A percentile compares a stretch with the other conserved stretches of the same genome.
phyloP scores from a whole-genome alignment of 2,888 invertebrate species.

The Diaphora mendica region DNA sequence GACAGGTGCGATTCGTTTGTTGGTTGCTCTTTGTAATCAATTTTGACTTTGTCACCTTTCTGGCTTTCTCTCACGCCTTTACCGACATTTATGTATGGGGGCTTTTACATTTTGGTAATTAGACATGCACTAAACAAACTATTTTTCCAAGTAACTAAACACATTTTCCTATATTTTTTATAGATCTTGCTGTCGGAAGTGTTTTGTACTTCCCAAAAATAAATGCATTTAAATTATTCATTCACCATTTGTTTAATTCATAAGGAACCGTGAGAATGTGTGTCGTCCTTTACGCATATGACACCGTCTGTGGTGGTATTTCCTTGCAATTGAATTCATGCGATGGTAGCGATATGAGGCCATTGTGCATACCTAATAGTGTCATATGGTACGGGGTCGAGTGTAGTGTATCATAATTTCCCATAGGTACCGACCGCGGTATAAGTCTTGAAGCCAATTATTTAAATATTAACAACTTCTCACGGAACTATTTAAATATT shows the following conservation, averaged over 20 bases:
- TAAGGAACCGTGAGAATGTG: slow-evolving; percentile 73
- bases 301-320: slow-evolving; percentile 67
- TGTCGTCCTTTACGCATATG: slow-evolving; percentile 70
- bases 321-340: slow-evolving; percentile 83
- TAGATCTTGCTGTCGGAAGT: background rate
- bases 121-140: background rate
- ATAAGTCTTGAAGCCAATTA: slow-evolving; percentile 43
- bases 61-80: slow-evolving; percentile 64
- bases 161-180: background rate
- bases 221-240: slow-evolving; percentile 23
- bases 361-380: slow-evolving; percentile 77
- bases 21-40: slow-evolving; percentile 62
- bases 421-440: slow-evolving; percentile 59
- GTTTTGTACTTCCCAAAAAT: slow-evolving; percentile 5
- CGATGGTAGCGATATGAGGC: slow-evolving; percentile 79
- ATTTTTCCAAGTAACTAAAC: background rate
- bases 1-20: slow-evolving; percentile 80
- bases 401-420: slow-evolving; percentile 64
- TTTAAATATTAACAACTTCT: slow-evolving; percentile 38
- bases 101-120: background rate
- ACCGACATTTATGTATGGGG: slow-evolving; percentile 30
- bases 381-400: slow-evolving; percentile 69
- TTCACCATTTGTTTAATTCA: slow-evolving; percentile 41
- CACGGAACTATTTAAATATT: slow-evolving; percentile 29
- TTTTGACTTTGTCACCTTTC: slow-evolving; percentile 69